phyloP scores from a whole-genome alignment of 92 coral and sea anemone species.

The Actinernus sp. region DNA sequence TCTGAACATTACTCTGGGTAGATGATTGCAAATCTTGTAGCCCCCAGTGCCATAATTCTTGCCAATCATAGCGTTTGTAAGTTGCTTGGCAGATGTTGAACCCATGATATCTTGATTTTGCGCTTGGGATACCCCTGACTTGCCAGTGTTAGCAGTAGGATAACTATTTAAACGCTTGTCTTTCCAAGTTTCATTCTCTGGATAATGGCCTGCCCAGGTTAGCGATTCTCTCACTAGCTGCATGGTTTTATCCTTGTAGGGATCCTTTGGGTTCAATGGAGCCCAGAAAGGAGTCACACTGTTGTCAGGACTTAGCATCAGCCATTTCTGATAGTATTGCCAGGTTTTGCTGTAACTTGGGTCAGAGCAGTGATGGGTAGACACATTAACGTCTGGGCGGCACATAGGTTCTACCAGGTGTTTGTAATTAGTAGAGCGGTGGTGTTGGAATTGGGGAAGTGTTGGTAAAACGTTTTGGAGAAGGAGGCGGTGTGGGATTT shows the following conservation, averaged over 20 bases:
- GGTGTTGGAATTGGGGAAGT: not conserved
- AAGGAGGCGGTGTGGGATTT: not conserved
- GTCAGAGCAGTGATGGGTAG: not conserved
- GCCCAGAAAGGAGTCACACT: not conserved
- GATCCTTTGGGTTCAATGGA: not conserved
- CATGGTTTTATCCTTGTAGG: not conserved
- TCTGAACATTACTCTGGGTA: not conserved
- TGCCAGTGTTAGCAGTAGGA: not conserved
- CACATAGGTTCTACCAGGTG: not conserved
- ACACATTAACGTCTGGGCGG: not conserved
- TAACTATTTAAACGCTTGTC: not conserved
- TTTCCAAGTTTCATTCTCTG: not conserved
- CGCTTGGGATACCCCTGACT: not conserved
- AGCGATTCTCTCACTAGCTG: not conserved
- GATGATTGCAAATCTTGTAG: not conserved
- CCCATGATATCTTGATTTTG: not conserved
- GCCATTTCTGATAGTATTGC: slow-evolving; percentile 1
- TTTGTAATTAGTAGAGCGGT: not conserved
- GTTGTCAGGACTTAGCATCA: not conserved
- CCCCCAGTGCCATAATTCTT: too few relatives aligned
- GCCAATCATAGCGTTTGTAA: too few relatives aligned
- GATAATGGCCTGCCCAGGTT: not conserved
- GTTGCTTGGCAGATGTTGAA: not conserved
- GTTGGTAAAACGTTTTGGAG: not conserved
- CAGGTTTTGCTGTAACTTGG: not conserved